phyloP scores from a whole-genome alignment of 2,888 invertebrate species.

The Mesorhabditis sp. region DNA sequence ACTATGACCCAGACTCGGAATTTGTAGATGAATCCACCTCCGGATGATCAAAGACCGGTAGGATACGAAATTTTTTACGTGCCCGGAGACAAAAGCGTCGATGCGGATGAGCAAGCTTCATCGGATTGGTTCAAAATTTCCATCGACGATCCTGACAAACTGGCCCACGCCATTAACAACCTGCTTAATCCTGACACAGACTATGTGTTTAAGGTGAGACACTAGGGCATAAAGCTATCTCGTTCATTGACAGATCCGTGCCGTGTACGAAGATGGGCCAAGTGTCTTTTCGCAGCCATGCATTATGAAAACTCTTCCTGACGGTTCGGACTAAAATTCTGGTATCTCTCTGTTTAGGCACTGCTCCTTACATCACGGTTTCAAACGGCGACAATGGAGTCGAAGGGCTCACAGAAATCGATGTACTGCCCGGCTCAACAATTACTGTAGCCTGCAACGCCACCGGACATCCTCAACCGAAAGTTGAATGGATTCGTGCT shows the following conservation, averaged over 20 bases:
- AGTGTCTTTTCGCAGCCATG: constrained; percentile 58
- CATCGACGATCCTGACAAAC: constrained; percentile 39
- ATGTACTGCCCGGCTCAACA: constrained; percentile 53
- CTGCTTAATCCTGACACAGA: constrained; percentile 53
- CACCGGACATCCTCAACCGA: constrained; percentile 49
- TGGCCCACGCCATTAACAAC: constrained; percentile 42
- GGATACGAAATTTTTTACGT: constrained; percentile 55
- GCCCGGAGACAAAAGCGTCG: constrained; percentile 52
- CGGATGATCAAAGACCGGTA: constrained; percentile 41
- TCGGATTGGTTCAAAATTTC: constrained; percentile 34
- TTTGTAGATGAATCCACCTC: constrained; percentile 29
- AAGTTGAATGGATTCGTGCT: constrained; percentile 55
- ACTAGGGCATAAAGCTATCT: background rate
- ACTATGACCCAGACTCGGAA: background rate
- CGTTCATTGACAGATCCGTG: constrained; percentile 33
- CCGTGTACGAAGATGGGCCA: constrained; percentile 54
- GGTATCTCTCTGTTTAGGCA: constrained; percentile 24
- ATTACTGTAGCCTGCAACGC: constrained; percentile 55
- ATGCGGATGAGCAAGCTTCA: constrained; percentile 47
- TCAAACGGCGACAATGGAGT: constrained; percentile 54
- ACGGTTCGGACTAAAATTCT: constrained; percentile 27
- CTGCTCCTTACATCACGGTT: constrained; percentile 52
- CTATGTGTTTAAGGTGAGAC: constrained; percentile 49
- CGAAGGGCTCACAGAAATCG: constrained; percentile 44
- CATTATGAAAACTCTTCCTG: constrained; percentile 56